Evolutionary conservation across 2,797 vertebrate genomes (phyloP), one percentile per base, ranked within the genome.

Genomic region (Cossypha heuglini): DNA sequence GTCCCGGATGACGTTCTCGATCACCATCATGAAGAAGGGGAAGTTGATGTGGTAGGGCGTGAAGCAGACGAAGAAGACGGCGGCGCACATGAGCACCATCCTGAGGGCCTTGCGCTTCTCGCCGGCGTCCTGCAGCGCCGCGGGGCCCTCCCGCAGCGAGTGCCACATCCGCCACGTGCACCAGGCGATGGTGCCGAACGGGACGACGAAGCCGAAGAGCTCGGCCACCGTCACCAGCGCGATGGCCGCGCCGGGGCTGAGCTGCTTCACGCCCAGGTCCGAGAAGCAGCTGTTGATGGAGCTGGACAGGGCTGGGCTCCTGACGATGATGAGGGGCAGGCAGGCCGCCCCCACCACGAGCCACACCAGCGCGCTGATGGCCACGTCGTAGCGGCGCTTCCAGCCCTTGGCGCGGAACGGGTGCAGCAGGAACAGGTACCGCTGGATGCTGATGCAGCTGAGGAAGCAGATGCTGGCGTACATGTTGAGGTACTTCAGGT

Each of bases 401-500:
- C 99, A 99, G 37, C 46, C 76, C 28, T 98, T 98, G 94, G 99
- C 98, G 1, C 55, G 94, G 96, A 99, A 99, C 0, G 99, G 99
- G 9, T 98, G 85, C 2, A 96, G 93, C 17, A 99, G 98, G 96
- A 99, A 99, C 11, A 97, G 6, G 16, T 98, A 99, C 13, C 99
- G 97, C 96, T 99, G 99, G 43, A 99, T 52, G 89, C 99, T 99
- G 94, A 99, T 99, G 78, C 99, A 99, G 52, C 97, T 98, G 96
- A 99, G 98, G 96, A 99, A 99, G 25, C 87, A 94, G 21, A 99
- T 99, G 86, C 99, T 98, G 2, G 99, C 98, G 0, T 99, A 99
- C 99, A 99, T 99, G 98, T 99, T 99, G 82, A 99, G 98, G 89
- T 98, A 99, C 63, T 99, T 99, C 20, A 99, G 98, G 94, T 99